phyloP scores from a whole-genome alignment of 35 echinoderm and acorn worm genomes.

The Ophiothrix spiculata region DNA sequence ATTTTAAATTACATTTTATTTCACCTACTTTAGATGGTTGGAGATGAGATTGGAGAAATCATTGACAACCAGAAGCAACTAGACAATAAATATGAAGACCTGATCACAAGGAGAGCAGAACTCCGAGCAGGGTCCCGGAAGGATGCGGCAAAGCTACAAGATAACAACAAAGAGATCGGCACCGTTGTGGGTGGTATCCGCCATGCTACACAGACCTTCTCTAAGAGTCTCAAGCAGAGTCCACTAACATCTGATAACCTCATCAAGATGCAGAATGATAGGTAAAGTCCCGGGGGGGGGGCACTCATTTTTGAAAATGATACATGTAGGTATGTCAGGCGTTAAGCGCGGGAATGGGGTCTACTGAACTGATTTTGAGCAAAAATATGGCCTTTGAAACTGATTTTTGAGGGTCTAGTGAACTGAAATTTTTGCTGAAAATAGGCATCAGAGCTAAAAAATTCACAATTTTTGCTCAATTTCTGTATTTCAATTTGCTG shows the following conservation, averaged over 20 bases:
- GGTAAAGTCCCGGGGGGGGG: constrained; percentile 39
- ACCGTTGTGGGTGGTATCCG: constrained; percentile 82
- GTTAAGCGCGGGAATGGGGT: no score
- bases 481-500: no score
- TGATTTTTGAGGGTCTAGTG: no score
- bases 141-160: constrained; percentile 44
- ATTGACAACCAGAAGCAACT: constrained; percentile 85
- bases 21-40: no score
- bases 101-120: constrained; percentile 75
- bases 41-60: constrained; percentile 95
- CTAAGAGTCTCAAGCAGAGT: constrained; percentile 91
- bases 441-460: no score
- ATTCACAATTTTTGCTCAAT: no score
- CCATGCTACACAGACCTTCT: constrained; percentile 69
- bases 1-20: no score
- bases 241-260: constrained; percentile 92
- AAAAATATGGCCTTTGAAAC: no score
- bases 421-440: no score
- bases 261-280: constrained; percentile 85
- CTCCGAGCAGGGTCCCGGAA: constrained; percentile 55
- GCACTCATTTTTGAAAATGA: no score
- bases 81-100: constrained; percentile 78
- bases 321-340: no score
- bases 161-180: constrained; percentile 67
- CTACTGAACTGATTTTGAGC: no score